A percentile compares a stretch with the other conserved stretches of the same genome.
These are phyloP conservation scores for Oryzias dopingdopingensis DNA, from an alignment of 2,797 vertebrate genomes.

Conservation along the genomic window DNA sequence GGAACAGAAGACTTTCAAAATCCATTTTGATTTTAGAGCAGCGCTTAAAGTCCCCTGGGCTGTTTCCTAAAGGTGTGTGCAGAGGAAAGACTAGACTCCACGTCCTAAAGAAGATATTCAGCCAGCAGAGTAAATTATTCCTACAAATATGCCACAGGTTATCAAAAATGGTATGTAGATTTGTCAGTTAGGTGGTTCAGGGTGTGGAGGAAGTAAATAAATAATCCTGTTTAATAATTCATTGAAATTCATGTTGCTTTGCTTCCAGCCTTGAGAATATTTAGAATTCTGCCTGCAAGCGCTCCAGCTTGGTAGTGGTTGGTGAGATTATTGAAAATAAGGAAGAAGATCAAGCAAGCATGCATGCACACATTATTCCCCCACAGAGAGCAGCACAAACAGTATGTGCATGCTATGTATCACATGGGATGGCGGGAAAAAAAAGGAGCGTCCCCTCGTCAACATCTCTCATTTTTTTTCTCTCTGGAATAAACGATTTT, in stretches of 20 bases:
- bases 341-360: conserved; percentile 14
- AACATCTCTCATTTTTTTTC: conserved; percentile 51
- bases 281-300: conserved; percentile 75
- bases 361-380: conserved; percentile 1
- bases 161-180: conserved; percentile 70
- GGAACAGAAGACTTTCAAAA: conserved; percentile 33
- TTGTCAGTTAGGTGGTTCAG: conserved; percentile 76
- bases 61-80: conserved; percentile 42
- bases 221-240: conserved; percentile 80
- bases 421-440: conserved; percentile 10
- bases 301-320: conserved; percentile 54
- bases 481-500: conserved; percentile 46
- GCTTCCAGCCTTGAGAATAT: conserved; percentile 74
- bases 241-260: conserved; percentile 79
- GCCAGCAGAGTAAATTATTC: conserved; percentile 64
- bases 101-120: conserved; percentile 66
- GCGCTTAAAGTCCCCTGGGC: conserved; percentile 20
- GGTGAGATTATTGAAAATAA: conserved; percentile 58
- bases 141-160: conserved; percentile 72
- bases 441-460: conserved; percentile 25
- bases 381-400: conserved; percentile 12
- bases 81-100: conserved; percentile 46
- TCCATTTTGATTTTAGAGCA: conserved; percentile 36
- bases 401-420: conserved; percentile 1
- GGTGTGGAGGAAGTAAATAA: conserved; percentile 78